Percentiles rank a stretch among this genome's conserved stretches.
Conservation (phyloP, 2,888 invertebrate genomes). For the Bembecia ichneumoniformis region DNA sequence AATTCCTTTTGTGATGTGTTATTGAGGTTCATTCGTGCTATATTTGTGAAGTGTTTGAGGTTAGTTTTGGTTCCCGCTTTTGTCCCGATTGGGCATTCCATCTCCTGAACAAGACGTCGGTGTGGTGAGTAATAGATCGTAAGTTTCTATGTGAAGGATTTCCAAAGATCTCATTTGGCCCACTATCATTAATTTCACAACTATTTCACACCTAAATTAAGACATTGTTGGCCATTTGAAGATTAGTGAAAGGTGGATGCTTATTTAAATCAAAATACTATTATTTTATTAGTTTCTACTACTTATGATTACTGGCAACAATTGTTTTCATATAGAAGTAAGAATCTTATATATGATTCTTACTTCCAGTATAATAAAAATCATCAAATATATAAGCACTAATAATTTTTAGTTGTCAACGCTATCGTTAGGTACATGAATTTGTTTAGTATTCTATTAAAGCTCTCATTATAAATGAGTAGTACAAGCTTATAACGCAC, state of each 20-base stretch:
- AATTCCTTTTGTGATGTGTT: conserved; percentile 9
- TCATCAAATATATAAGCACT: no score
- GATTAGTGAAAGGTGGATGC: conserved; percentile 5
- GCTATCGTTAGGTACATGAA: no score
- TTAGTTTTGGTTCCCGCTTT: conserved; percentile 68
- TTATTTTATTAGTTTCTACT: background rate
- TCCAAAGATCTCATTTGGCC: conserved; percentile 27
- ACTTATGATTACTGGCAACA: no score
- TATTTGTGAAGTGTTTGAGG: conserved; percentile 29
- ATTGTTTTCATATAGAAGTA: no score
- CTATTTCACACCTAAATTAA: background rate
- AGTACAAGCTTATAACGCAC: no score
- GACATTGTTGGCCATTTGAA: background rate
- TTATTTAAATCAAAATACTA: background rate
- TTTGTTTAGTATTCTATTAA: no score
- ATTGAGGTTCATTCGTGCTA: conserved; percentile 10
- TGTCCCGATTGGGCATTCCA: conserved; percentile 28
- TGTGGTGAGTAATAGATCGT: conserved; percentile 63
- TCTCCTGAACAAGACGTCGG: conserved; percentile 40
- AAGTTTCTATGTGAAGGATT: conserved; percentile 46
- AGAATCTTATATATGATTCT: no score
- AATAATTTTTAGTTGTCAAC: no score
- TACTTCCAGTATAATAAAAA: no score
- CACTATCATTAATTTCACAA: background rate
- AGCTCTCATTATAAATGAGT: no score